These are phyloP conservation scores for Chelidonichthys spinosus DNA, from an alignment of 2,797 vertebrate genomes.

Conservation along the genomic window DNA sequence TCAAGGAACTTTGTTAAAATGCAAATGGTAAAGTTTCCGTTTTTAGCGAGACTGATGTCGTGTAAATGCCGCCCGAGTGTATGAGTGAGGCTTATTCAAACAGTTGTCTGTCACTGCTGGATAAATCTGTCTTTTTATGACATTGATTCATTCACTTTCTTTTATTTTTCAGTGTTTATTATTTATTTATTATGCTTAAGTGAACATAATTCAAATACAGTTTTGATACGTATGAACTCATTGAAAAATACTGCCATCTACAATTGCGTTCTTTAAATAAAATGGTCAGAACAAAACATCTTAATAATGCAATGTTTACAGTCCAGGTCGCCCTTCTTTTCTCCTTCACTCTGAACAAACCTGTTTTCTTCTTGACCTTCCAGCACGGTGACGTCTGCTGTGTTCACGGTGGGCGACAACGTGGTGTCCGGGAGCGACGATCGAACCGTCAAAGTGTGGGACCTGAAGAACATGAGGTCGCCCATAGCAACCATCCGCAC, in stretches of 20 bases:
- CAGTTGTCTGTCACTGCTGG: too few species aligned
- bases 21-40: too few species aligned
- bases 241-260: neutral
- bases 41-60: too few species aligned
- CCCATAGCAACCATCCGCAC: conserved; percentile 98
- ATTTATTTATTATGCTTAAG: neutral
- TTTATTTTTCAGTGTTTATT: neutral
- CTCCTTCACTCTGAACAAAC: neutral
- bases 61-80: too few species aligned
- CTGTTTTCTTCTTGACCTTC: neutral
- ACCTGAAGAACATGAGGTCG: conserved; percentile 98
- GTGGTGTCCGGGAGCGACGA: conserved; percentile 98
- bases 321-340: neutral
- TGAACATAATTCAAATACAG: neutral
- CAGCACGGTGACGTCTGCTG: conserved; percentile 98
- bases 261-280: neutral
- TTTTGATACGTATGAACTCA: neutral
- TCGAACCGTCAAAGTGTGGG: conserved; percentile 98
- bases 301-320: neutral
- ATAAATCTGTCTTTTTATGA: neutral
- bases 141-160: neutral
- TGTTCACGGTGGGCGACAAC: conserved; percentile 97
- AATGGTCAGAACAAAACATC: neutral
- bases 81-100: too few species aligned
- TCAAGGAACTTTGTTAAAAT: too few species aligned